Evolutionary conservation across 1,140 invertebrate genomes (phyloP).

Genomic region (Eulimnadia texana): DNA sequence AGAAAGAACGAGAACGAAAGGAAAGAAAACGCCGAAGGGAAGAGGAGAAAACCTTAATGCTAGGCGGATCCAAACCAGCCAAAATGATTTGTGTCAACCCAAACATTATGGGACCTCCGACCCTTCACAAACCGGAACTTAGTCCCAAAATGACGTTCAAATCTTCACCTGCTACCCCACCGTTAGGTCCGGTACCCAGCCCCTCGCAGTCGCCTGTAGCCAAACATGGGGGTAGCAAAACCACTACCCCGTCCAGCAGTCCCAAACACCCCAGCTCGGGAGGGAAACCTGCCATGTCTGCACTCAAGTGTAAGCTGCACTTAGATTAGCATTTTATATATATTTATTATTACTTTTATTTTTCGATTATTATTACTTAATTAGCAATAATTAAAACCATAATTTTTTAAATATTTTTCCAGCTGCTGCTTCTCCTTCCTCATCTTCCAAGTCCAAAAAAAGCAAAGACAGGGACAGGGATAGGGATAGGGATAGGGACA

Average conservation of each 20-base stretch:
- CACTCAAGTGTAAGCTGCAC: neutral
- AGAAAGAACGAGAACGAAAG: constrained; percentile 24
- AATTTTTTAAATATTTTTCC: constrained; percentile 23
- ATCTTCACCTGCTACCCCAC: constrained; percentile 1
- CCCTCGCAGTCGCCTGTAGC: neutral
- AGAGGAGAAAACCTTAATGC: constrained; percentile 47
- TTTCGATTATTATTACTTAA: too few species aligned
- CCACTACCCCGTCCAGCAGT: constrained; percentile 17
- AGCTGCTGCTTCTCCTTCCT: constrained; percentile 40
- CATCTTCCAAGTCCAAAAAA: constrained; percentile 19
- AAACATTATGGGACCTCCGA: constrained; percentile 58
- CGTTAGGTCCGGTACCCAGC: neutral
- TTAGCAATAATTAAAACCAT: neutral
- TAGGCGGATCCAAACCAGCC: constrained; percentile 19
- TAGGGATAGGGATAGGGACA: constrained; percentile 1
- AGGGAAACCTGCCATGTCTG: constrained; percentile 63
- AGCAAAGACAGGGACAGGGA: constrained; percentile 16
- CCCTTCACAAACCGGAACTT: constrained; percentile 5
- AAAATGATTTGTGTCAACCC: constrained; percentile 18
- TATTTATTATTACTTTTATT: too few species aligned
- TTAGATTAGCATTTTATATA: neutral
- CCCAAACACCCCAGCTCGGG: constrained; percentile 38
- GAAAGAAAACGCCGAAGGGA: constrained; percentile 40
- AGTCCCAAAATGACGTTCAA: constrained; percentile 5
- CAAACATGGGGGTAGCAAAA: constrained; percentile 9